Conservation (phyloP, 2,888 invertebrate species). For the Dryadula phaetusa region DNA sequence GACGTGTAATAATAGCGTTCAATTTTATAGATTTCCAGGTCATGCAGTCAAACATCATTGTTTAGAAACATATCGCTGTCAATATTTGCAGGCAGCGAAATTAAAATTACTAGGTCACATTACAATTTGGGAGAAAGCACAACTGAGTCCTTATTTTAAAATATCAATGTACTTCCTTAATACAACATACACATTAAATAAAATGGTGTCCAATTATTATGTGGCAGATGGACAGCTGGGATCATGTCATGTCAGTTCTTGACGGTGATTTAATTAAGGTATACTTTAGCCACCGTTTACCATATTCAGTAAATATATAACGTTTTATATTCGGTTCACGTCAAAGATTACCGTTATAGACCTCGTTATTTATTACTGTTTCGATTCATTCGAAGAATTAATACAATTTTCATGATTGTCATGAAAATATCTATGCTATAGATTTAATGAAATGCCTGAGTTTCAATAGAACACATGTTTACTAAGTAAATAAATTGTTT, state of each 20-base stretch:
- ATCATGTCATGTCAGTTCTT: constrained; percentile 66
- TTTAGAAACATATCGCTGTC: constrained; percentile 58
- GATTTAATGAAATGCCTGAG: not conserved
- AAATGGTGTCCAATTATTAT: constrained; percentile 65
- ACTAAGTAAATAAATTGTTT: too few relatives aligned
- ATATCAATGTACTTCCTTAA: constrained; percentile 46
- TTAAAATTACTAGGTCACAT: constrained; percentile 63
- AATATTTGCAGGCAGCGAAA: constrained; percentile 61
- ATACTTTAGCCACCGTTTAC: constrained; percentile 75
- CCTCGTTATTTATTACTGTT: constrained; percentile 65
- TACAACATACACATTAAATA: constrained; percentile 62
- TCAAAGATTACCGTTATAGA: constrained; percentile 69
- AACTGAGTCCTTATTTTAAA: constrained; percentile 49
- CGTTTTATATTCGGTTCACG: constrained; percentile 57
- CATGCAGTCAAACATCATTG: constrained; percentile 57
- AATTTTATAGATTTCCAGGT: constrained; percentile 65
- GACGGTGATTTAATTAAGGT: constrained; percentile 78
- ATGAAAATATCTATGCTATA: constrained; percentile 28
- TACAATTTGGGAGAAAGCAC: constrained; percentile 64
- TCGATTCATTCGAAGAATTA: constrained; percentile 62
- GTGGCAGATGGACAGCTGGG: constrained; percentile 51
- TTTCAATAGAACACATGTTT: not conserved
- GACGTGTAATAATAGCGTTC: constrained; percentile 49
- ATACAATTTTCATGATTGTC: constrained; percentile 49
- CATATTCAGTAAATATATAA: constrained; percentile 59